Evolutionary conservation across 2,797 vertebrate species (phyloP), one percentile per base, ranked within the genome.

Genomic region (Pyrocephalus nanus): DNA sequence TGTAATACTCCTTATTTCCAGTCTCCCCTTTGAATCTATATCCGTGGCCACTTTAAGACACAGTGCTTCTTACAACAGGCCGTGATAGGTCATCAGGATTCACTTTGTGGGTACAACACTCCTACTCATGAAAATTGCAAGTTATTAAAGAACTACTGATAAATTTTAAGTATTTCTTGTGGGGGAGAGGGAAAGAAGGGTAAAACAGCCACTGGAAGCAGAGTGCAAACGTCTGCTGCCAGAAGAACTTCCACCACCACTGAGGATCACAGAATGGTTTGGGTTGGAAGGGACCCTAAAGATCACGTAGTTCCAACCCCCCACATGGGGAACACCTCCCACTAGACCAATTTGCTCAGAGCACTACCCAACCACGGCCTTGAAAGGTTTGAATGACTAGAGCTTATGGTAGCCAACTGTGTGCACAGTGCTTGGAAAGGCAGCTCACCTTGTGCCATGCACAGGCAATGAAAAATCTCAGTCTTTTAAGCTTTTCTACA

Each of bases 11-110:
- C n/a, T 55, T 4, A 25, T 51, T 57, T 75, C 15, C 42, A 80
- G 15, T 13, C n/a, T 32, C 5, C 2, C 11, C 8, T 53, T 36
- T 19, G 57, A 40, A 61, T 9, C 34, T 32, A 0, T 15, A 10
- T 30, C n/a, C 16, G 2, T 1, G 15, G 20, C 14, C 17, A 23
- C 30, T 51, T 77, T 13, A 20, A 42, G 62, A 19, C 11, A 20
- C 32, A 43, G 8, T 2, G 15, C n/a, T 54, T 38, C 43, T 48
- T 38, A 7, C 11, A 45, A 12, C 3, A 43, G 21, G 2, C 23
- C 1, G 2, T 4, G n/a, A 9, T 6, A 20, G 4, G 22, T 34
- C 6, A 43, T 7, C 43, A 70, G 60, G 20, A 61, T 8, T 57
- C 45, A 54, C 29, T 62, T 74, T 36, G 32, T 15, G 11, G 3